Evolutionary conservation across 2,797 vertebrate species (phyloP), one percentile per base, ranked within the genome.

Genomic region (Enteromius mattozi): DNA sequence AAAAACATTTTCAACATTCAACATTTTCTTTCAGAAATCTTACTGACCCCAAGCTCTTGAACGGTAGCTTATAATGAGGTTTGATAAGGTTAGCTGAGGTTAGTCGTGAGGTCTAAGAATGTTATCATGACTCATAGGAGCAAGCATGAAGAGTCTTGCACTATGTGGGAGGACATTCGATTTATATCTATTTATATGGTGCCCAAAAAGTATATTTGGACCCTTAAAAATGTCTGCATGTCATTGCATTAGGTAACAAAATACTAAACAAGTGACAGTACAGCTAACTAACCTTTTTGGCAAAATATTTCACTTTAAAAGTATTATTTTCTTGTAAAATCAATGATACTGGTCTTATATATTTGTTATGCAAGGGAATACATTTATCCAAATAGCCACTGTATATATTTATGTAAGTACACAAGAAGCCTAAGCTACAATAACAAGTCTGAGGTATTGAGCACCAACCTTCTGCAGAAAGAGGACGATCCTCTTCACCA

Each of bases 381-480:
- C 14, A 70, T 27, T 8, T 49, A 16, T 74, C 27, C 27, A 49
- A 65, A 65, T 17, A 65, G 61, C 27, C 27, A 33, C 27, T 16
- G 27, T 33, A n/a, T 49, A 59, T 59, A 37, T 42, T 77, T 16
- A 51, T 63, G n/a, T 2, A 47, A 65, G 27, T 76, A 12, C 14
- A 19, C 37, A 30, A 19, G 12, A 13, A 76, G 59, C 10, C 35
- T 56, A 76, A 76, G 24, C 13, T 35, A 69, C 4, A 69, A 59
- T 45, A 72, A 35, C 0, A n/a, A 35, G 12, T 76, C 33, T 66
- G 12, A 49, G 4, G 24, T 24, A 66, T 83, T 17, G 27, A 33
- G 63, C 30, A 92, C 90, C 0, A 72, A 99, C 98, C 97, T 99
- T 99, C 91, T 99, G 98, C 3, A 99, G 95, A 93, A 99, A 99